phyloP scores from a whole-genome alignment of 2,797 vertebrate genomes.

The Podarcis lilfordi region DNA sequence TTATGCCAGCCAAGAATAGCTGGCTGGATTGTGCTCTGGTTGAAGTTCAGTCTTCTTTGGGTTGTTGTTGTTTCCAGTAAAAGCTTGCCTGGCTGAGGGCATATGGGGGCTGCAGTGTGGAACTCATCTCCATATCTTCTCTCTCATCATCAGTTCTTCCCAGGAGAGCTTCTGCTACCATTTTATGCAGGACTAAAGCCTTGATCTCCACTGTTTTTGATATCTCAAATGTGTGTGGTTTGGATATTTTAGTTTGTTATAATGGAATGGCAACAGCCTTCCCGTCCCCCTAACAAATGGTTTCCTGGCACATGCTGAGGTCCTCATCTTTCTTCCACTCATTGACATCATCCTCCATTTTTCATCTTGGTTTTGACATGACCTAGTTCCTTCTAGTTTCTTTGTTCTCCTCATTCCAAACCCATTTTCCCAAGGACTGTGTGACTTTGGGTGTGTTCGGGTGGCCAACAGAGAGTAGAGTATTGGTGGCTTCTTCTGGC shows the following conservation, averaged over 20 bases:
- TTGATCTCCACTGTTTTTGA: background rate
- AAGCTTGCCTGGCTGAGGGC: background rate
- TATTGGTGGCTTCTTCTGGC: background rate
- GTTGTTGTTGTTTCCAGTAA: background rate
- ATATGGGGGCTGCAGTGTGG: background rate
- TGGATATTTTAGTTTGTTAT: background rate
- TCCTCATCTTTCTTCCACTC: background rate
- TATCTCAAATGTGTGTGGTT: background rate
- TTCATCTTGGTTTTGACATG: background rate
- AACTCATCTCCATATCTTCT: background rate
- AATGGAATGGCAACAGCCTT: background rate
- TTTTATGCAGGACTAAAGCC: background rate
- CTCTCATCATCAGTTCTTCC: background rate
- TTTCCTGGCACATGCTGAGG: background rate
- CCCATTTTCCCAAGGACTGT: background rate
- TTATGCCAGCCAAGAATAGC: conserved; percentile 38
- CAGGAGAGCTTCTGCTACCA: background rate
- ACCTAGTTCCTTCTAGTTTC: background rate
- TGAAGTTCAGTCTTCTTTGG: conserved; percentile 19
- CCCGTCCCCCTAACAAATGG: background rate
- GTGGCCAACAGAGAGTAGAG: background rate
- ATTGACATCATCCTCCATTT: background rate
- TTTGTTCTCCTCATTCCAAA: background rate
- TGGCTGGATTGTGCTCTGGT: background rate
- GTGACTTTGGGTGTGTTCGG: background rate